Percentiles rank a stretch among this genome's conserved stretches.
Conservation (phyloP, 2,888 invertebrate genomes). For the Melinaea menophilus region DNA sequence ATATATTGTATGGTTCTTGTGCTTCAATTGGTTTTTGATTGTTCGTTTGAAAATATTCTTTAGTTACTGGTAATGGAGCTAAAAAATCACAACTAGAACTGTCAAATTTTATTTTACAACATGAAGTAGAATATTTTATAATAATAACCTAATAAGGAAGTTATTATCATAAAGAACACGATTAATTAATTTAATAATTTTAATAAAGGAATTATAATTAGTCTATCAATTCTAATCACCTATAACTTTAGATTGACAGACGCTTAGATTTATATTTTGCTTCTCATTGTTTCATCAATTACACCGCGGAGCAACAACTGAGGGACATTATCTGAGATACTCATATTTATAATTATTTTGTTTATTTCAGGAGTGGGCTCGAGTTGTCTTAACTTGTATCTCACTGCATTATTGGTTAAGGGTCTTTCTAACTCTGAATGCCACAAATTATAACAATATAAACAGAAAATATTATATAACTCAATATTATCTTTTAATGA, state of each 20-base stretch:
- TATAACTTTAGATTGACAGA: not conserved
- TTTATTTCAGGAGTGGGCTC: not conserved
- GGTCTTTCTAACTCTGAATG: constrained; percentile 21
- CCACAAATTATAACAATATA: not conserved
- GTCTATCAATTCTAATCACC: not conserved
- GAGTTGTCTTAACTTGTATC: not conserved
- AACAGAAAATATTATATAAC: too few species aligned
- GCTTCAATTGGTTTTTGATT: too few species aligned
- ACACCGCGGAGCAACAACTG: not conserved
- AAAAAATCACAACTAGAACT: too few species aligned
- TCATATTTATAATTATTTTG: constrained; percentile 1
- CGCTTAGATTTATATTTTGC: not conserved
- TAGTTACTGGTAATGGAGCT: too few species aligned
- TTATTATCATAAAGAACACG: too few species aligned
- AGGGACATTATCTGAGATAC: not conserved
- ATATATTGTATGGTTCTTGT: too few species aligned
- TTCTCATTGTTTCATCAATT: not conserved
- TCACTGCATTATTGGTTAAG: not conserved
- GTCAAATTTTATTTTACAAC: too few species aligned
- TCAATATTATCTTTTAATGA: too few species aligned
- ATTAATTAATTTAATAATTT: too few species aligned
- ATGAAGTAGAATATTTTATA: too few species aligned
- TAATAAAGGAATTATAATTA: not conserved
- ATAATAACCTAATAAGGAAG: too few species aligned
- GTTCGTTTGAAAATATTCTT: too few species aligned